phyloP scores from a whole-genome alignment of 2,113 vertebrate genomes.

The Hippocampus guttulatus region DNA sequence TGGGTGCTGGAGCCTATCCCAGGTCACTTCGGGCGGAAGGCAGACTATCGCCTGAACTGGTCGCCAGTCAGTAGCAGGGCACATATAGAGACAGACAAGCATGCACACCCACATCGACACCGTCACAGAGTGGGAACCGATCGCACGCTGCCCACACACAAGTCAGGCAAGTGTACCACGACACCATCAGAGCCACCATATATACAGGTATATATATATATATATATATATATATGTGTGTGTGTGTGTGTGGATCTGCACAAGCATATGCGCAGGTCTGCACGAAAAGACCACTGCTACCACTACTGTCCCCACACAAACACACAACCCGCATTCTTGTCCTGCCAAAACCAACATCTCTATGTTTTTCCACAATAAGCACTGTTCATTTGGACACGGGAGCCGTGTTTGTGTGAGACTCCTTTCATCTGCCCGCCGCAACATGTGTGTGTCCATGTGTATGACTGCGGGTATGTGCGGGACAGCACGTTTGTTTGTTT shows the following conservation, averaged over 20 bases:
- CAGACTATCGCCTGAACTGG: too few relatives aligned
- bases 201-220: too few relatives aligned
- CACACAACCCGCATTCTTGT: slow-evolving; percentile 52
- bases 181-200: too few relatives aligned
- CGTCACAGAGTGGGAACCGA: too few relatives aligned
- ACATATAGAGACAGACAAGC: too few relatives aligned
- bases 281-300: slow-evolving; percentile 21
- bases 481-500: slow-evolving; percentile 8
- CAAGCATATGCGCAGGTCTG: slow-evolving; percentile 20
- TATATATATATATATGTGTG: neutral
- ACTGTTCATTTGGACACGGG: slow-evolving; percentile 49
- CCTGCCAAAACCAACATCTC: slow-evolving; percentile 63
- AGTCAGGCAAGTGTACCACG: too few relatives aligned
- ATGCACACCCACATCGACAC: too few relatives aligned
- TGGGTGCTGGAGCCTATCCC: too few relatives aligned
- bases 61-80: too few relatives aligned
- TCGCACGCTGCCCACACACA: too few relatives aligned
- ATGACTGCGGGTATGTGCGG: slow-evolving; percentile 2
- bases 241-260: neutral
- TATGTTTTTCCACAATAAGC: slow-evolving; percentile 64
- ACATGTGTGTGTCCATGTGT: slow-evolving; percentile 40
- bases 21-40: too few relatives aligned
- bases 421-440: slow-evolving; percentile 59
- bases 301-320: slow-evolving; percentile 9
- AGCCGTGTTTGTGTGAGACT: slow-evolving; percentile 50